Evolutionary conservation across 2,113 vertebrate species (phyloP).

Genomic region (Rhinichthys klamathensis): DNA sequence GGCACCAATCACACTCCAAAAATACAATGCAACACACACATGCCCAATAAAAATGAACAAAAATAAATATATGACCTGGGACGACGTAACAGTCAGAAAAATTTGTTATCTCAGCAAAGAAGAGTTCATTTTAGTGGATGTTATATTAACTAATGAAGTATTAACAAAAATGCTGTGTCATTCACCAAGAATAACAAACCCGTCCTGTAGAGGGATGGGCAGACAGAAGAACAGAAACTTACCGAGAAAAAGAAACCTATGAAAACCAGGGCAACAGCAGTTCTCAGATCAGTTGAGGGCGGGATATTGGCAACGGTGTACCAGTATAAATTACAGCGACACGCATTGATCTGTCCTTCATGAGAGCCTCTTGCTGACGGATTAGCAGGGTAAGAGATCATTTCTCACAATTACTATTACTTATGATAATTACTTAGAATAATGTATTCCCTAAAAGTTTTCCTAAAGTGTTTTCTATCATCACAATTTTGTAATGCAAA

Average conservation of each 20-base stretch:
- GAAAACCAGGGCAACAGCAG: neutral
- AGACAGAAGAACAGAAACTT: neutral
- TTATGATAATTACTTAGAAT: neutral
- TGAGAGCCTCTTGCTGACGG: neutral
- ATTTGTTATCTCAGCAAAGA: neutral
- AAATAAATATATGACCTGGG: too few relatives aligned
- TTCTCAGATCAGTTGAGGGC: neutral
- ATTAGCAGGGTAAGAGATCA: neutral
- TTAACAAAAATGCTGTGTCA: neutral
- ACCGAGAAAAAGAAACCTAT: neutral
- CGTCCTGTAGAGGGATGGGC: neutral
- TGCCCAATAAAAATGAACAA: too few relatives aligned
- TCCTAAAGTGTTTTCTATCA: neutral
- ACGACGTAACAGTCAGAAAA: too few relatives aligned
- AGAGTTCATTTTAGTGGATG: neutral
- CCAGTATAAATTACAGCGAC: neutral
- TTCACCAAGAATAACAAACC: neutral
- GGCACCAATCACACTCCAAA: too few relatives aligned
- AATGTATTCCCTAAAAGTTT: neutral
- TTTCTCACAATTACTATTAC: neutral
- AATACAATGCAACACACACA: too few relatives aligned
- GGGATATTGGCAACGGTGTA: neutral
- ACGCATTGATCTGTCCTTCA: neutral
- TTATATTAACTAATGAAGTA: too few relatives aligned
- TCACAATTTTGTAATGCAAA: neutral